These are phyloP conservation scores for Gambusia holbrooki DNA, from an alignment of 2,113 vertebrate genomes.

Conservation along the genomic window DNA sequence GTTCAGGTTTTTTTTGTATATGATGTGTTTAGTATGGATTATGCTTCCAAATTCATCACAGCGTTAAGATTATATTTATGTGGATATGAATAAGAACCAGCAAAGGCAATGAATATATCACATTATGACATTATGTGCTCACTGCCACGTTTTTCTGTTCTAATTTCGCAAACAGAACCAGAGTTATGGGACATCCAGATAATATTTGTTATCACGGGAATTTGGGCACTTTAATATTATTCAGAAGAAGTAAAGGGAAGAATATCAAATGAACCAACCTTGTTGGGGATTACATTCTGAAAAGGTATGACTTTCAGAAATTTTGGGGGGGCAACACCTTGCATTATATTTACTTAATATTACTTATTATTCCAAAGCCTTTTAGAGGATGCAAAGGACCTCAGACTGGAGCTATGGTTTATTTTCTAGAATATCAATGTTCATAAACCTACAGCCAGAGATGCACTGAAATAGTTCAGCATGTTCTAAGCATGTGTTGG, in stretches of 20 bases:
- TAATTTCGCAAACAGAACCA: not conserved
- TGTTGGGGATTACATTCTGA: not conserved
- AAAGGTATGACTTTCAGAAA: not conserved
- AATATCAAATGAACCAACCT: not conserved
- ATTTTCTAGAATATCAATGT: too few species aligned
- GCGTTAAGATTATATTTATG: constrained; percentile 2
- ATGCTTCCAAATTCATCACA: not conserved
- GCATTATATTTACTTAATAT: not conserved
- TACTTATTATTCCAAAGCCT: not conserved
- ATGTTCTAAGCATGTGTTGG: too few species aligned
- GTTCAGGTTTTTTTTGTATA: not conserved
- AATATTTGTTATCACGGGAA: not conserved
- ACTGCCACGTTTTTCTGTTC: not conserved
- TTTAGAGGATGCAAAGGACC: too few species aligned
- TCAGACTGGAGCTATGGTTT: too few species aligned
- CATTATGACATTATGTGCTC: not conserved
- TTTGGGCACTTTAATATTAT: not conserved
- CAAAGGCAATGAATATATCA: not conserved
- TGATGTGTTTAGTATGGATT: not conserved
- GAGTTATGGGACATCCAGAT: not conserved
- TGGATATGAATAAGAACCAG: not conserved
- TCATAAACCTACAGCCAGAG: too few species aligned
- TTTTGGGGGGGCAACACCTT: too few species aligned
- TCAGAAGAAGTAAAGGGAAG: not conserved
- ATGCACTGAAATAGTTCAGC: too few species aligned